Conservation (phyloP, 2,113 vertebrate genomes). For the Istiophorus platypterus region DNA sequence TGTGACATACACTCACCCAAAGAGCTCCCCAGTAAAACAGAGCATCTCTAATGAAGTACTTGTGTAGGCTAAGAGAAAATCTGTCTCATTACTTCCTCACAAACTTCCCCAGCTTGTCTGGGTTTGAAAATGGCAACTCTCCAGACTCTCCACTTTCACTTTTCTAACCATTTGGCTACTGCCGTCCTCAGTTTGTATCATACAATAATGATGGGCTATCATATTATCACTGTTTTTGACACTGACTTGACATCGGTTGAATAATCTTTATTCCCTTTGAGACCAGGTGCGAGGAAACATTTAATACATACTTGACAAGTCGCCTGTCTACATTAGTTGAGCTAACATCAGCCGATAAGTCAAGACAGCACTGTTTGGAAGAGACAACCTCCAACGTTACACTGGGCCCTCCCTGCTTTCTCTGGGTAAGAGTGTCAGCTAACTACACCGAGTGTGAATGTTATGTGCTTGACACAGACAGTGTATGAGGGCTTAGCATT, state of each 20-base stretch:
- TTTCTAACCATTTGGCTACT: not conserved
- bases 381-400: conserved; percentile 28
- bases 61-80: conserved; percentile 22
- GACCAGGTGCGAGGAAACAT: not conserved
- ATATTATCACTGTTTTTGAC: not conserved
- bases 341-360: conserved; percentile 6
- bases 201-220: not conserved
- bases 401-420: conserved; percentile 1
- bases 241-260: conserved; percentile 15
- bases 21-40: conserved; percentile 3
- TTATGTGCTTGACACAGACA: conserved; percentile 53
- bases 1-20: conserved; percentile 12
- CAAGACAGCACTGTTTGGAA: not conserved
- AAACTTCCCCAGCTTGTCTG: not conserved
- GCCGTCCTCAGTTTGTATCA: not conserved
- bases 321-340: conserved; percentile 4
- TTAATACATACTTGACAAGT: conserved; percentile 15
- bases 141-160: not conserved
- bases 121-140: conserved; percentile 18
- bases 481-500: conserved; percentile 46
- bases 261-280: not conserved
- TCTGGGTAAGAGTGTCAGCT: conserved; percentile 9
- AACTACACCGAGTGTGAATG: conserved; percentile 24
- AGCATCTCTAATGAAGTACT: conserved; percentile 28
- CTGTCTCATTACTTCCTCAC: conserved; percentile 12